A percentile compares a stretch with the other conserved stretches of the same genome.
Conservation (phyloP, 1,140 invertebrate species). For the Aporrectodea caliginosa region DNA sequence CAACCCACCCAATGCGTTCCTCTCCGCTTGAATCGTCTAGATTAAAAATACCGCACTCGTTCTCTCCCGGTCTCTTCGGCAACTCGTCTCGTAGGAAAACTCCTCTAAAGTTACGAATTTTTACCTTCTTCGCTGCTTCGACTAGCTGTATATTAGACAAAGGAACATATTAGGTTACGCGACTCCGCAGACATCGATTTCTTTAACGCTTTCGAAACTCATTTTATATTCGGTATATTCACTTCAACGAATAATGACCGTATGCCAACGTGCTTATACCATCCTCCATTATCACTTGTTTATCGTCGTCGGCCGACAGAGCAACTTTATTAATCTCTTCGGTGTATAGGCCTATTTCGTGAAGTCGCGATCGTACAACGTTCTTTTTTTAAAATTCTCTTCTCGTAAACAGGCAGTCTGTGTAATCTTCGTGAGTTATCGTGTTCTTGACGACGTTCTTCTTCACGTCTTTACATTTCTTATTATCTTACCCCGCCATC, state of each 20-base stretch:
- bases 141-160: too few species aligned
- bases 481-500: slow-evolving; percentile 35
- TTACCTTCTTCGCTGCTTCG: too few species aligned
- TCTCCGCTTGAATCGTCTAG: too few species aligned
- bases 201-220: background rate
- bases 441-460: slow-evolving; percentile 35
- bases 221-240: background rate
- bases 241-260: slow-evolving; percentile 14
- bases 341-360: slow-evolving; percentile 35
- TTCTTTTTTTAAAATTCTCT: slow-evolving; percentile 32
- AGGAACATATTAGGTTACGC: too few species aligned
- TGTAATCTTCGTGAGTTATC: slow-evolving; percentile 37
- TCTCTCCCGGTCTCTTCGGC: background rate
- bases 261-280: slow-evolving; percentile 33
- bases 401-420: slow-evolving; percentile 35
- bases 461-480: slow-evolving; percentile 38
- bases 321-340: slow-evolving; percentile 26
- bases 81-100: too few species aligned
- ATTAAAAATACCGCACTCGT: too few species aligned
- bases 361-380: slow-evolving; percentile 34
- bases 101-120: too few species aligned
- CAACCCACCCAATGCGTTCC: too few species aligned
- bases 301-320: slow-evolving; percentile 32
- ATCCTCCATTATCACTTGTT: slow-evolving; percentile 27
- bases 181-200: too few species aligned